Conservation (phyloP, 1,140 invertebrate species). For the Theocolax elegans region DNA sequence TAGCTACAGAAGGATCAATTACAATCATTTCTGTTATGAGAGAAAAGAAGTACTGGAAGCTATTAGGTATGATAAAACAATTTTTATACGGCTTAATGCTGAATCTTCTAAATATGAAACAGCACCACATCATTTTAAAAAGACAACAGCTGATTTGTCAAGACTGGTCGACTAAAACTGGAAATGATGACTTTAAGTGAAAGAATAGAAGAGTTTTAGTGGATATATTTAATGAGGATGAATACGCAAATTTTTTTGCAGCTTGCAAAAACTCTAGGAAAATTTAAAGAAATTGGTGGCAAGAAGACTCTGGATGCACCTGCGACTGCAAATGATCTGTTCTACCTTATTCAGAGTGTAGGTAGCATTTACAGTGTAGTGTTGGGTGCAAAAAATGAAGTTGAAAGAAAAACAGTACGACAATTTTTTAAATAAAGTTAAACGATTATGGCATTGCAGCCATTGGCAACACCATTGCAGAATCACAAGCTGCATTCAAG, state of each 20-base stretch:
- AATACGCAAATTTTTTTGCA: neutral
- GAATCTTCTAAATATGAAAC: neutral
- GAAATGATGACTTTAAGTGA: neutral
- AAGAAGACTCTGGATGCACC: neutral
- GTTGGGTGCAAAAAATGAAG: neutral
- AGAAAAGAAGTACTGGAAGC: neutral
- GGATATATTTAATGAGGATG: neutral
- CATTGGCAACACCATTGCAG: slow-evolving; percentile 2
- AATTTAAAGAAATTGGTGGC: neutral
- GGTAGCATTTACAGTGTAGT: neutral
- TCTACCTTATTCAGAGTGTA: neutral
- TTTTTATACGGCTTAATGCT: neutral
- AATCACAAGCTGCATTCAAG: neutral
- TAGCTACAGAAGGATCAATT: neutral
- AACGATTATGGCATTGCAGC: neutral
- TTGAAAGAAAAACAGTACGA: neutral
- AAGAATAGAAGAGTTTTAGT: neutral
- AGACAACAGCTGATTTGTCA: neutral
- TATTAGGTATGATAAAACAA: neutral
- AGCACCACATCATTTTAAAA: neutral
- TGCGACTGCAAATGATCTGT: neutral
- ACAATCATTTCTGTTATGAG: slow-evolving; percentile 1
- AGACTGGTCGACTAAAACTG: neutral
- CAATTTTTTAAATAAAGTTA: neutral
- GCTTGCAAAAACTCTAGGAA: neutral